Base-by-base conservation (phyloP, 23 tunicate species). In the Botrylloides violaceus region DNA sequence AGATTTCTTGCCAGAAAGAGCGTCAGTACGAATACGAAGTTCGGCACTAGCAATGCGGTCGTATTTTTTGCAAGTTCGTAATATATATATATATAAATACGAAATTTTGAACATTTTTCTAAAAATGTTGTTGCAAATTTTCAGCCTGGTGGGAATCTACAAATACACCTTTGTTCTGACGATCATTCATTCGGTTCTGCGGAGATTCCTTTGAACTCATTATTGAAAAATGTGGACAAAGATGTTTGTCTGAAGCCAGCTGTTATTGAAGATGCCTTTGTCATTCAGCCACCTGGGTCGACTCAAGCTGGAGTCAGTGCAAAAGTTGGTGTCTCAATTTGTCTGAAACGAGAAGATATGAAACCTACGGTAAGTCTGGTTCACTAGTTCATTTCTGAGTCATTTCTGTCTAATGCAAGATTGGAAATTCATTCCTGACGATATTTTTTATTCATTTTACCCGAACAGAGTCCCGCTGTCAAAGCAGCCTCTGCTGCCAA, bases 101-200 rank as follows among this genome's bases (percentile, higher is more conserved):
- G n/a, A n/a, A n/a, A n/a, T n/a, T n/a, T n/a, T n/a, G n/a, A n/a
- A n/a, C n/a, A n/a, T n/a, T n/a, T n/a, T n/a, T 15, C 15, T 43
- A 7, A 9, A 43, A 43, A 43, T 43, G 9, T 43, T 43, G 53
- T 15, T 43, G 53, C 43, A 20, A 18, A 9, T 68, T 68, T 36
- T 23, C 74, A 68, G 74, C 47, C 97, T 4, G 68, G 64, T 15
- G 53, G 53, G 15, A 43, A 43, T 15, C 30, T 93, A 6, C 43
- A 72, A 34, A 77, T 93, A 53, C 98, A 93, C 49, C 72, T 93
- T 48, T 93, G 98, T 61, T 81, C 83, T 65, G 98, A 71, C 28
- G 98, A 93, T 43, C 90, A 81, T 32, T 73, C 82, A 38, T 72
- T 93, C 9, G 98, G 98, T 34, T 32, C 84, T 32, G 79, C 98